Evolutionary conservation across 2,113 vertebrate genomes (phyloP).

Genomic region (Acrocephalus kingi): DNA sequence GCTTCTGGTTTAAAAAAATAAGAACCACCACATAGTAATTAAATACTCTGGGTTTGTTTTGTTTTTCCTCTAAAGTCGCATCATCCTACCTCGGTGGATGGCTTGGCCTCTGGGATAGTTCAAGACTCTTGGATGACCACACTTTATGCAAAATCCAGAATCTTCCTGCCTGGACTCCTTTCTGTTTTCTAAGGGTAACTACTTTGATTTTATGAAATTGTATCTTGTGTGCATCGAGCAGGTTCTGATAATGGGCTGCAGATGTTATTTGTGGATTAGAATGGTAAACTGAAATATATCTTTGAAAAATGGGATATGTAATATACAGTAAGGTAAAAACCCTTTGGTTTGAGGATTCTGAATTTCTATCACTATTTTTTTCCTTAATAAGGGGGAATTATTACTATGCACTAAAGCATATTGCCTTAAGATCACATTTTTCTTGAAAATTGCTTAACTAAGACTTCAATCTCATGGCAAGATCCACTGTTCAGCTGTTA

Average conservation of each 20-base stretch:
- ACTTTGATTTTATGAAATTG: not conserved
- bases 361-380: not conserved
- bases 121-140: slow-evolving; percentile 42
- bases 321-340: not conserved
- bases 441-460: not conserved
- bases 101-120: slow-evolving; percentile 14
- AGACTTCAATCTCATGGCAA: rapidly evolving
- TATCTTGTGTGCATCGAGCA: rapidly evolving
- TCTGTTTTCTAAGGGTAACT: slow-evolving; percentile 61
- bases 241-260: not conserved
- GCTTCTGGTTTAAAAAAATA: not conserved
- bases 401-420: not conserved
- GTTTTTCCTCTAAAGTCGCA: slow-evolving; percentile 1
- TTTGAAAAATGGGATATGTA: not conserved
- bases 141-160: slow-evolving; percentile 52
- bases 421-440: not conserved
- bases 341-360: not conserved
- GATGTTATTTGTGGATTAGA: not conserved
- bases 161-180: slow-evolving; percentile 56
- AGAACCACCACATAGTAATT: not conserved
- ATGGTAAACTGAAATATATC: not conserved
- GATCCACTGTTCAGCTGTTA: not conserved
- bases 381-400: not conserved
- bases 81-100: slow-evolving; percentile 46
- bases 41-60: not conserved